Conservation (phyloP, 2,797 vertebrate species). For the Myotis vivesi region DNA sequence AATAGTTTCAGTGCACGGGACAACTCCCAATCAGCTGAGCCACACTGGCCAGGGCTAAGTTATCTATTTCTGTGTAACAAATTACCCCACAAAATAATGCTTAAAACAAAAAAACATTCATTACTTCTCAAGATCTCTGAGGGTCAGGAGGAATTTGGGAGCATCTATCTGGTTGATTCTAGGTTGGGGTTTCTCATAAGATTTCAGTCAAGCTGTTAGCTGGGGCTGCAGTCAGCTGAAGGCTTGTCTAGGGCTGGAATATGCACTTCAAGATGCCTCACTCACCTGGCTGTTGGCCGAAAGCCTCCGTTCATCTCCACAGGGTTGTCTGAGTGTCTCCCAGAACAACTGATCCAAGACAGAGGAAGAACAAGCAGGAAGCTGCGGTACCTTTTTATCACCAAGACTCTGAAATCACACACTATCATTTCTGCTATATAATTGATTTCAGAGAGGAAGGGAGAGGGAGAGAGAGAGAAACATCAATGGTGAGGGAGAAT, state of each 20-base stretch:
- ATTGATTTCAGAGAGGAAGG: too few relatives aligned
- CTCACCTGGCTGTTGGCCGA: background rate
- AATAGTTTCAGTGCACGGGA: too few relatives aligned
- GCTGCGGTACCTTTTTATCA: background rate
- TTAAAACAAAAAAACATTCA: background rate
- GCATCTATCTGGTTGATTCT: background rate
- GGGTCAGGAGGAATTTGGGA: background rate
- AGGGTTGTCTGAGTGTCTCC: background rate
- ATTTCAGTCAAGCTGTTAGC: background rate
- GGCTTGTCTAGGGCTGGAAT: background rate
- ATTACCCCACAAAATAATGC: background rate
- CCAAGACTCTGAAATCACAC: background rate
- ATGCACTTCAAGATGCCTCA: background rate
- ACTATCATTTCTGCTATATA: background rate
- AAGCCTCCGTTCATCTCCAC: background rate
- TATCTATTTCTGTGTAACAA: background rate
- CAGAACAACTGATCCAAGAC: background rate
- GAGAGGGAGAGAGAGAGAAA: too few relatives aligned
- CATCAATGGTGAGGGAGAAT: too few relatives aligned
- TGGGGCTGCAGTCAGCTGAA: background rate
- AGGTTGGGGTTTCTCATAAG: background rate
- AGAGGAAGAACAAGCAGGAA: background rate
- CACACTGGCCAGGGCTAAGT: background rate
- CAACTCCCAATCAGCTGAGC: background rate
- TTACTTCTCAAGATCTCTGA: background rate